Evolutionary conservation across 1,140 invertebrate species (phyloP).

Genomic region (Drusus annulatus): DNA sequence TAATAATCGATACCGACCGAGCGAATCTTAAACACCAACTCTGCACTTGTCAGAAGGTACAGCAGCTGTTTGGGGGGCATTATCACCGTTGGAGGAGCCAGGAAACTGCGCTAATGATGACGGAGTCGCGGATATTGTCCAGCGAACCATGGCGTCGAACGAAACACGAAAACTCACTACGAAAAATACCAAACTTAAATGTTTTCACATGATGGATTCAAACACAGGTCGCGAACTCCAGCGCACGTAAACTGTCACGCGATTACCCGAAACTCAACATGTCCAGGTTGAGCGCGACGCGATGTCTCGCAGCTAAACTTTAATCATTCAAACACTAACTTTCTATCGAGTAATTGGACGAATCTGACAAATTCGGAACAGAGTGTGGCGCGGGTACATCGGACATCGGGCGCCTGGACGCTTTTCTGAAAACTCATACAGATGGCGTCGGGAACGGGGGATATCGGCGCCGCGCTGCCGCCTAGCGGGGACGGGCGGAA

Average conservation of each 20-base stretch:
- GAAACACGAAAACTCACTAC: neutral
- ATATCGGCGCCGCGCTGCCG: constrained; percentile 10
- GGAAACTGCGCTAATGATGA: neutral
- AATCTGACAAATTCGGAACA: constrained; percentile 4
- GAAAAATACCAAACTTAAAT: neutral
- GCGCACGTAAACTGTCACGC: neutral
- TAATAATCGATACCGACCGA: constrained; percentile 42
- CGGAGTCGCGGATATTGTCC: neutral
- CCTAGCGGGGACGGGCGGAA: neutral
- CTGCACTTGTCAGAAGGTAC: neutral
- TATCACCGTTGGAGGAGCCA: neutral
- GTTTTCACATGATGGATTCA: constrained; percentile 14
- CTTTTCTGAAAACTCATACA: constrained; percentile 37
- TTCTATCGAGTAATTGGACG: constrained; percentile 13
- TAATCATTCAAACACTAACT: neutral
- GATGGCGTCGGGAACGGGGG: constrained; percentile 44
- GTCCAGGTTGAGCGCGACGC: neutral
- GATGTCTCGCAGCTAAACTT: neutral
- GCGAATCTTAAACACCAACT: constrained; percentile 24
- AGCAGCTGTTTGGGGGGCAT: neutral
- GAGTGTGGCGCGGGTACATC: neutral
- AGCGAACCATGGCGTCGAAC: constrained; percentile 3
- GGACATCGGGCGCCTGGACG: constrained; percentile 32
- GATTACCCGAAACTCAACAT: constrained; percentile 6
- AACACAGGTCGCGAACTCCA: constrained; percentile 12